A percentile compares a stretch with the other conserved stretches of the same genome.
These are phyloP conservation scores for Cyprinodon tularosa DNA, from an alignment of 2,113 vertebrate species.

Conservation along the genomic window DNA sequence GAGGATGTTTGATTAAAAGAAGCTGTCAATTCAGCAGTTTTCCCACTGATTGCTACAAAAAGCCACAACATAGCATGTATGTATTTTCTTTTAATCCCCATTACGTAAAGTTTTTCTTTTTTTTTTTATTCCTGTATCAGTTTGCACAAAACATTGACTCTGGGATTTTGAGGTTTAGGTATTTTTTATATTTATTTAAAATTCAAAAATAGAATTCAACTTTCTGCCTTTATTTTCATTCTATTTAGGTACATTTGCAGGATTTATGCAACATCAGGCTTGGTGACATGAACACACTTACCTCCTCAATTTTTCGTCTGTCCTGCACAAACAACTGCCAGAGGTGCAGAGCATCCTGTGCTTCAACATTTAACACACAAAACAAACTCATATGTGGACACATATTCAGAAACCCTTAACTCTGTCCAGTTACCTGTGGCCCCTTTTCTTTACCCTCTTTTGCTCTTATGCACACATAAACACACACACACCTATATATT, in stretches of 20 bases:
- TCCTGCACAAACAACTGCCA: conserved; percentile 13
- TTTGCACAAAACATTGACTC: background rate
- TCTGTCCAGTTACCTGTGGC: conserved; percentile 40
- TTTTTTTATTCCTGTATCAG: no score
- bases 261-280: background rate
- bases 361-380: conserved; percentile 40
- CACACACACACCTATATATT: conserved; percentile 3
- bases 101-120: no score
- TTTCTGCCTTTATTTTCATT: background rate
- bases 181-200: background rate
- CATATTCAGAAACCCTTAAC: conserved; percentile 66
- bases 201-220: no score
- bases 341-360: conserved; percentile 26
- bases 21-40: background rate
- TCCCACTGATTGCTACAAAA: background rate
- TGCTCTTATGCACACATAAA: conserved; percentile 13
- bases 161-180: background rate
- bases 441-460: conserved; percentile 21
- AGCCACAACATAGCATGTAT: no score
- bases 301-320: conserved; percentile 5
- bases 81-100: no score
- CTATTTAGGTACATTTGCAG: background rate
- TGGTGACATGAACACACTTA: background rate
- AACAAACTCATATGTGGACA: conserved; percentile 58
- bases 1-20: background rate